Base-by-base conservation (phyloP, 2,113 vertebrate species). In the Pyrgilauda ruficollis region DNA sequence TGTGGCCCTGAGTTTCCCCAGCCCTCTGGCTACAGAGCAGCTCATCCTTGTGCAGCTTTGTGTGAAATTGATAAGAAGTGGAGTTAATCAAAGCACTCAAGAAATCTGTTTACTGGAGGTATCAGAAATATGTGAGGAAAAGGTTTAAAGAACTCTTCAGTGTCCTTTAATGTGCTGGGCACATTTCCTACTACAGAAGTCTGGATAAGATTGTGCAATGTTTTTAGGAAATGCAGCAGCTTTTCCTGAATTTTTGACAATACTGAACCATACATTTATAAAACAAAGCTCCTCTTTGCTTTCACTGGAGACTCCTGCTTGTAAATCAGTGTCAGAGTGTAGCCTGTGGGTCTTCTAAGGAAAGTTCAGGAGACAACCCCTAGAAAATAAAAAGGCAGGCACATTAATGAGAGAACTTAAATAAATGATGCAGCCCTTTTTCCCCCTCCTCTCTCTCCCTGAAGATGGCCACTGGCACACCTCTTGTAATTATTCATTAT, bases 31-130 rank as follows among this genome's bases (percentile, higher is more conserved):
- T 64, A 23, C 50, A 46, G 44, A 67, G 68, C 15, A 47, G 24
- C 64, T 93, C 86, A 64, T 53, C 91, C 69, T 7, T 62, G 76
- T 76, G 89, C 74, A 94, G 84, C 78, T 87, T 64, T 64, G 58
- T 87, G 81, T 83, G 89, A 89, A 79, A 85, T 69, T 75, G 94
- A 76, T 94, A 91, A 93, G 56, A 37, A 41, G 41, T 3, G 16
- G 56, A 72, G 77, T 96, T 90, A 74, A 96, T 88, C 75, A 90
- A 81, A 91, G 41, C 56, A 35, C 77, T 72, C n/a, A 10, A 56
- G 78, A 74, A 84, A 74, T 69, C 81, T 78, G 53, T 82, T 90
- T 82, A 37, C 72, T 63, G 61, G 50, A 88, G 43, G 59, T 79
- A 23, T 84, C 47, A 70, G 59, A 92, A 96, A 78, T 15, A 19